These are phyloP conservation scores for Linyphia triangularis DNA, from an alignment of 2,888 invertebrate genomes.

Conservation along the genomic window DNA sequence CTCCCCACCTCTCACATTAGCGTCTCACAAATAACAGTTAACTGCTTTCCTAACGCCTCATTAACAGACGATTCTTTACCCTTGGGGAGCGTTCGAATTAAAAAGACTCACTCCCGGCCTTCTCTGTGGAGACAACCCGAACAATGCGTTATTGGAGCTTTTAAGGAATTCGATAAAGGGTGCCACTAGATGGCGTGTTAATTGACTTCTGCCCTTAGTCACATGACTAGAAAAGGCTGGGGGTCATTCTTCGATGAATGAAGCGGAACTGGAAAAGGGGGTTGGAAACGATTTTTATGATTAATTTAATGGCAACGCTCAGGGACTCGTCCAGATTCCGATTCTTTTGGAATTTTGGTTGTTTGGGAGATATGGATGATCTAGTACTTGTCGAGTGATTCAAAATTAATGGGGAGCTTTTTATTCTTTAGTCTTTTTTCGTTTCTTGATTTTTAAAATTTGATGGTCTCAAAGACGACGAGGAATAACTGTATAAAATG, in stretches of 20 bases:
- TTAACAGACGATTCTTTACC: slow-evolving; percentile 35
- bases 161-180: slow-evolving; percentile 63
- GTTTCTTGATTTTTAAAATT: neutral
- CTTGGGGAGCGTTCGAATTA: slow-evolving; percentile 20
- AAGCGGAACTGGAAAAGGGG: neutral
- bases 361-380: slow-evolving; percentile 27
- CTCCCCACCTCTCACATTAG: slow-evolving; percentile 47
- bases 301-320: slow-evolving; percentile 51
- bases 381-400: slow-evolving; percentile 28
- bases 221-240: too few relatives aligned
- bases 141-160: slow-evolving; percentile 55
- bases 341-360: slow-evolving; percentile 1
- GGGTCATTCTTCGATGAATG: slow-evolving; percentile 33
- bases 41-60: slow-evolving; percentile 67
- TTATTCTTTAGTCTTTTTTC: too few relatives aligned
- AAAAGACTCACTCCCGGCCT: slow-evolving; percentile 29
- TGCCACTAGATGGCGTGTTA: slow-evolving; percentile 44
- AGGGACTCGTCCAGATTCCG: neutral
- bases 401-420: slow-evolving; percentile 14
- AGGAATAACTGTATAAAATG: neutral
- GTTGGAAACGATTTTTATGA: slow-evolving; percentile 32
- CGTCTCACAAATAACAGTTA: slow-evolving; percentile 52
- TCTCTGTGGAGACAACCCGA: slow-evolving; percentile 1
- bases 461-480: neutral
- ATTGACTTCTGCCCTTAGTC: slow-evolving; percentile 54